A percentile compares a stretch with the other conserved stretches of the same genome.
phyloP scores from a whole-genome alignment of 2,113 vertebrate genomes.

The Platanista minor region DNA sequence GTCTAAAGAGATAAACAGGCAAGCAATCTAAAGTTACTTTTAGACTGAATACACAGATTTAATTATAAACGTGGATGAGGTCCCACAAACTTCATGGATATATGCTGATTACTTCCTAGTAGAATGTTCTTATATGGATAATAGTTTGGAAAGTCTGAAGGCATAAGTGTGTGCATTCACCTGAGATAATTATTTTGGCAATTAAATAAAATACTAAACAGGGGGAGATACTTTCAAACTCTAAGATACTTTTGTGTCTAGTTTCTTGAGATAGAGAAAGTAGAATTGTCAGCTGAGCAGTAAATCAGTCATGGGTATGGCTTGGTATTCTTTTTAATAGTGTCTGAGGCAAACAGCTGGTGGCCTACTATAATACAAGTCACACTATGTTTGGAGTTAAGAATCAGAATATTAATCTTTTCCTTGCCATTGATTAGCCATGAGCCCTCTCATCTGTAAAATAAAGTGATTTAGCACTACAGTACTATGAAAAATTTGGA shows the following conservation, averaged over 20 bases:
- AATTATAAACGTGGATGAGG: slow-evolving; percentile 3
- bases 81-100: slow-evolving; percentile 13
- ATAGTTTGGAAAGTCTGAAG: slow-evolving; percentile 6
- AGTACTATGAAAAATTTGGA: not conserved
- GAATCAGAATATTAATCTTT: not conserved
- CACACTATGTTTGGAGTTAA: not conserved
- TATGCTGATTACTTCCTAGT: not conserved
- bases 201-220: not conserved
- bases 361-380: not conserved
- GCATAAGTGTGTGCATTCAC: not conserved
- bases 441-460: not conserved
- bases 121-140: slow-evolving; percentile 9
- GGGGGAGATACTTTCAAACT: not conserved
- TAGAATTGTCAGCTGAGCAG: not conserved
- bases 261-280: not conserved
- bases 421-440: not conserved
- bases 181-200: not conserved
- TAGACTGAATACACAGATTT: slow-evolving; percentile 23
- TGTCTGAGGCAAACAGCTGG: not conserved
- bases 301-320: not conserved
- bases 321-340: not conserved
- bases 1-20: slow-evolving; percentile 22
- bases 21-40: slow-evolving; percentile 44
- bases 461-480: not conserved
- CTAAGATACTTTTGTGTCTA: not conserved